phyloP scores from a whole-genome alignment of 2,888 invertebrate species.

The Ernsta delagoae region DNA sequence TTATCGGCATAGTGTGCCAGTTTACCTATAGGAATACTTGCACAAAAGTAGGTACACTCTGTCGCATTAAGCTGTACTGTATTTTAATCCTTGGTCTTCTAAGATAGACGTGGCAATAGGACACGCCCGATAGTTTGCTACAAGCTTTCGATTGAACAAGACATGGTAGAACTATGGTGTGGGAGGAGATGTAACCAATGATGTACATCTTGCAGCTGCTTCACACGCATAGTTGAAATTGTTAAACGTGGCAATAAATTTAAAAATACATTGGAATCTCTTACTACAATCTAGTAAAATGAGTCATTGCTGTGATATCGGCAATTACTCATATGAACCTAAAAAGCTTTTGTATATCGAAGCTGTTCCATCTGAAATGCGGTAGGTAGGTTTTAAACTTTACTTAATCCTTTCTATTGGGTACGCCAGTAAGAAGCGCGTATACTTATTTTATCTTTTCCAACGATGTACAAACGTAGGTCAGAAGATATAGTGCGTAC shows the following conservation, averaged over 20 bases:
- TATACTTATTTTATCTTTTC: no score
- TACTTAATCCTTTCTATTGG: background rate
- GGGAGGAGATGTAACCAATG: constrained; percentile 10
- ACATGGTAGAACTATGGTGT: constrained; percentile 1
- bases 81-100: no score
- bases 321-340: constrained; percentile 6
- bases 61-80: no score
- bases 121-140: background rate
- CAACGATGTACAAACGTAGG: no score
- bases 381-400: background rate
- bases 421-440: no score
- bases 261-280: constrained; percentile 25
- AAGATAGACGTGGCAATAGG: no score
- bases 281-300: constrained; percentile 18
- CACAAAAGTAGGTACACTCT: no score
- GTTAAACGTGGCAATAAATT: constrained; percentile 22
- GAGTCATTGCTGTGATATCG: constrained; percentile 9
- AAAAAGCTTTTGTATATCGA: background rate
- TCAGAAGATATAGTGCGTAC: no score
- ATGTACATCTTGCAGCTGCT: constrained; percentile 26
- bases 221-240: constrained; percentile 15
- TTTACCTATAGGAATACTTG: no score
- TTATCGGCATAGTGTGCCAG: no score
- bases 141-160: constrained; percentile 5
- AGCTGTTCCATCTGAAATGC: constrained; percentile 1